Evolutionary conservation across 2,888 invertebrate genomes (phyloP).

Genomic region (Mesochorus sp.): DNA sequence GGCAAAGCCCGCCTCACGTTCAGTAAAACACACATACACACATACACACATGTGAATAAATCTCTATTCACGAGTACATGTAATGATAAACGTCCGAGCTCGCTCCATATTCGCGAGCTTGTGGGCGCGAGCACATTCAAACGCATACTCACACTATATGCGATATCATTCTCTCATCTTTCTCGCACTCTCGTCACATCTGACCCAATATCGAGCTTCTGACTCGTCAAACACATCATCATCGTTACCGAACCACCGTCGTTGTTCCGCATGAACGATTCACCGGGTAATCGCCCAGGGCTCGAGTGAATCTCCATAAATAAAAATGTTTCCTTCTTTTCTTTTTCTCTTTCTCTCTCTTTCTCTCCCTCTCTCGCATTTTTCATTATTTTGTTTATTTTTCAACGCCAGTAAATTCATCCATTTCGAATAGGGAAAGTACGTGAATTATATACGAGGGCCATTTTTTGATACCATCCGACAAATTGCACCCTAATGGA

Average conservation of each 20-base stretch:
- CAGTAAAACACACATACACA: slow-evolving; percentile 2
- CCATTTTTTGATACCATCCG: too few relatives aligned
- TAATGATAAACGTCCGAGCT: slow-evolving; percentile 12
- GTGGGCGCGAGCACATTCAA: slow-evolving; percentile 20
- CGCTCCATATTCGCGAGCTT: slow-evolving; percentile 32
- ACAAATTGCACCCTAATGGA: too few relatives aligned
- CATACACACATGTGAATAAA: neutral
- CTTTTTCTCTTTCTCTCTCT: neutral
- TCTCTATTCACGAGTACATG: neutral
- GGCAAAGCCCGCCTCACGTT: slow-evolving; percentile 37
- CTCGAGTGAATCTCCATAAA: slow-evolving; percentile 3
- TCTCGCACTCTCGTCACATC: slow-evolving; percentile 40
- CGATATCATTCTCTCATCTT: neutral
- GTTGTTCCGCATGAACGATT: slow-evolving; percentile 34
- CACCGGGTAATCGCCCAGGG: slow-evolving; percentile 21
- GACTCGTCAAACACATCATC: slow-evolving; percentile 30
- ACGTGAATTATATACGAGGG: too few relatives aligned
- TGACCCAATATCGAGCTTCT: slow-evolving; percentile 44
- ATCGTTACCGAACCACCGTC: slow-evolving; percentile 36
- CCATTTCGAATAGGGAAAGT: too few relatives aligned
- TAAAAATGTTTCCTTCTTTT: slow-evolving; percentile 11
- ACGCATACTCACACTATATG: slow-evolving; percentile 8
- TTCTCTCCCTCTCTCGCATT: too few relatives aligned
- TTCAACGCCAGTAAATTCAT: too few relatives aligned
- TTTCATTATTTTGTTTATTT: too few relatives aligned